Conservation (phyloP, 2,797 vertebrate species). For the Chaetodon trifasciatus region DNA sequence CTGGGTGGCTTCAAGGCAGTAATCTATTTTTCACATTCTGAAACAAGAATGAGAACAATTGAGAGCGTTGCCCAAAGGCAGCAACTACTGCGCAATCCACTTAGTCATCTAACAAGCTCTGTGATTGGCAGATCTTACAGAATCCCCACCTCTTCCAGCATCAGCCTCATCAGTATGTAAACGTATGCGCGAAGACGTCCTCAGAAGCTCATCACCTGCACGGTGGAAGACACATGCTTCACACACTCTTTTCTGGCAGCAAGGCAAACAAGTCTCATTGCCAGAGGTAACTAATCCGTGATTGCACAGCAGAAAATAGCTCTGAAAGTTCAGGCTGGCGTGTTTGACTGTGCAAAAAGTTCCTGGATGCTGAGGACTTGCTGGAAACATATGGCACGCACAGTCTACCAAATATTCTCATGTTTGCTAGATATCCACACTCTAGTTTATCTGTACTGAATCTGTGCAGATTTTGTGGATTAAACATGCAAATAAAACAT, state of each 20-base stretch:
- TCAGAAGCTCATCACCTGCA: constrained; percentile 69
- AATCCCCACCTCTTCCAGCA: constrained; percentile 45
- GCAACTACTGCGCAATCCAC: constrained; percentile 44
- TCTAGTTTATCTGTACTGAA: constrained; percentile 8
- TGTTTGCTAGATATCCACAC: constrained; percentile 16
- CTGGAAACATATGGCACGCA: constrained; percentile 31
- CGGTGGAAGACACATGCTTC: constrained; percentile 35
- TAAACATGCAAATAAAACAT: constrained; percentile 12
- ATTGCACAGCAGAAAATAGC: constrained; percentile 54
- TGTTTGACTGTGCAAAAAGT: constrained; percentile 39
- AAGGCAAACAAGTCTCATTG: constrained; percentile 45
- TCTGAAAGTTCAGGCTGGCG: constrained; percentile 35
- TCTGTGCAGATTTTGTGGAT: constrained; percentile 20
- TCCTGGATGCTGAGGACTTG: constrained; percentile 27
- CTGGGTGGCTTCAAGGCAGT: constrained; percentile 47
- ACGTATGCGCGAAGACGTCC: constrained; percentile 59
- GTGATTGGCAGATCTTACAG: constrained; percentile 69
- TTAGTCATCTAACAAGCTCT: constrained; percentile 55
- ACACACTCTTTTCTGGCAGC: constrained; percentile 41
- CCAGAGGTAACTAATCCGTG: constrained; percentile 44
- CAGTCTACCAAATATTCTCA: neutral
- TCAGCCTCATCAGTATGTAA: constrained; percentile 72
- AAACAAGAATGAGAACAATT: constrained; percentile 51
- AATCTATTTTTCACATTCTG: constrained; percentile 56
- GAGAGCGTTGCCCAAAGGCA: constrained; percentile 43